Conservation (phyloP, 2,113 vertebrate genomes). For the Meriones unguiculatus region DNA sequence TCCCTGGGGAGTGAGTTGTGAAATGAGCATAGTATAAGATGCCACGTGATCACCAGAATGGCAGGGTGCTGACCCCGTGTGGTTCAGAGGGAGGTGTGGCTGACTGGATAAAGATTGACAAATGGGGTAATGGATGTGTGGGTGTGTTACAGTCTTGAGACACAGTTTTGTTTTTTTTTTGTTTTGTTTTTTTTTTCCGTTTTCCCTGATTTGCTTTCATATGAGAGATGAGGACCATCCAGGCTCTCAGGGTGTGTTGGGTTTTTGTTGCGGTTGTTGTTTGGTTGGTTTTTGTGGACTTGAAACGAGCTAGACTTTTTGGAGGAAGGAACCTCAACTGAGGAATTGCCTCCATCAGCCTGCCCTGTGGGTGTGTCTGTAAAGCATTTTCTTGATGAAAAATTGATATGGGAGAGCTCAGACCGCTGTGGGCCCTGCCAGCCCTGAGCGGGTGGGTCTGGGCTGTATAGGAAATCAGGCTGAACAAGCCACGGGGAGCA, state of each 20-base stretch:
- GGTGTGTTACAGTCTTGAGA: too few relatives aligned
- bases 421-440: neutral
- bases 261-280: neutral
- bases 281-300: neutral
- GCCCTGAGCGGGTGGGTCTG: neutral
- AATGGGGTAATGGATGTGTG: too few relatives aligned
- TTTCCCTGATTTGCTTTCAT: neutral
- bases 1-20: neutral
- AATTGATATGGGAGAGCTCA: neutral
- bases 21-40: neutral
- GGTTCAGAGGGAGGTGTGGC: neutral
- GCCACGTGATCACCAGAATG: neutral
- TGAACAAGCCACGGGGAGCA: neutral
- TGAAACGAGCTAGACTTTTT: neutral
- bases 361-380: neutral
- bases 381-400: neutral
- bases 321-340: neutral
- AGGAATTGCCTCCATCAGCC: too few relatives aligned
- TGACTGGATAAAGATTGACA: neutral
- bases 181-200: too few relatives aligned
- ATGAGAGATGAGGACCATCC: neutral
- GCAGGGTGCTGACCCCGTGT: neutral
- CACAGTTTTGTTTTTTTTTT: neutral
- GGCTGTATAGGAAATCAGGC: neutral
- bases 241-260: neutral